A percentile compares a stretch with the other conserved stretches of the same genome.
Conservation (phyloP, 2,113 vertebrate genomes). For the Edolisoma coerulescens region DNA sequence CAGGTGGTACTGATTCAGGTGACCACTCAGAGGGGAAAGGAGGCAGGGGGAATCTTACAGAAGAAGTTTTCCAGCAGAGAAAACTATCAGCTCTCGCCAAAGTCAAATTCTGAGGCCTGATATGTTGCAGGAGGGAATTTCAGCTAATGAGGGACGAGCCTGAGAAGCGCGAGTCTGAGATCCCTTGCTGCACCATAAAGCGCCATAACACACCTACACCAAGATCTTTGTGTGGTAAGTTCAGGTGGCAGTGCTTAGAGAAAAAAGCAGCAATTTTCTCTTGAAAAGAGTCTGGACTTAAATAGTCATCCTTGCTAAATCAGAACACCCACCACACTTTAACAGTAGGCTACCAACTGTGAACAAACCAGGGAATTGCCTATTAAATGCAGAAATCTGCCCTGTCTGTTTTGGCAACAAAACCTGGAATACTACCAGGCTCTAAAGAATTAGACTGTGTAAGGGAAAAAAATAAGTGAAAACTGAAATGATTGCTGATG, state of each 20-base stretch:
- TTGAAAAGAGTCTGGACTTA: not conserved
- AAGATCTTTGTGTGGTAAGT: not conserved
- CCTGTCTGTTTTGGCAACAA: not conserved
- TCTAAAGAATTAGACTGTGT: not conserved
- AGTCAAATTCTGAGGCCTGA: not conserved
- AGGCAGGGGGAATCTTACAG: not conserved
- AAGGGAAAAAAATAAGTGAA: not conserved
- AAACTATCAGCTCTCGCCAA: not conserved
- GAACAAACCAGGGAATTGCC: not conserved
- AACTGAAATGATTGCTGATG: not conserved
- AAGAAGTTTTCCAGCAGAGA: not conserved
- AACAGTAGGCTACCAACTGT: not conserved
- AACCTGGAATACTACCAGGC: not conserved
- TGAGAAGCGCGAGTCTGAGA: not conserved
- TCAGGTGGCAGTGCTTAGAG: not conserved
- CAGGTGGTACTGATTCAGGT: not conserved
- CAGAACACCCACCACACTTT: not conserved
- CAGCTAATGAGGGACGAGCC: not conserved
- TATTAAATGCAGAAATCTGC: not conserved
- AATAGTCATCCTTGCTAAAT: not conserved
- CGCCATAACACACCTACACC: not conserved
- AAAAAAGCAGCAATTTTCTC: not conserved
- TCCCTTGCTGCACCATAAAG: not conserved
- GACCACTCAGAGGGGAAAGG: not conserved
- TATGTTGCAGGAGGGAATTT: not conserved